Evolutionary conservation across 2,113 vertebrate species (phyloP).

Genomic region (Nipponia nippon): DNA sequence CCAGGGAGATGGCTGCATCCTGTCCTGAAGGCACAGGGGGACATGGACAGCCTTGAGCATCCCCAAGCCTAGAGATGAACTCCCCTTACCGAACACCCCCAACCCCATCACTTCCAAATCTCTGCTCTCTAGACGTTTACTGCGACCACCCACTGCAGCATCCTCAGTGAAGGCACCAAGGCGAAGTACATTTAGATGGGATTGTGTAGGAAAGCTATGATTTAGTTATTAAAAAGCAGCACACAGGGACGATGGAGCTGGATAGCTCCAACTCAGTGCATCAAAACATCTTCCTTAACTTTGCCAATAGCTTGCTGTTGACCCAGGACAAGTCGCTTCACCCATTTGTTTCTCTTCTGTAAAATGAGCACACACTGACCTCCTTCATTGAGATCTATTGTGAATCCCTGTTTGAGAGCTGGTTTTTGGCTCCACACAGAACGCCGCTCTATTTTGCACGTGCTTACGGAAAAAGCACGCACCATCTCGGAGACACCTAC

Average conservation of each 20-base stretch:
- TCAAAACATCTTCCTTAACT: neutral
- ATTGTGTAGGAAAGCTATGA: neutral
- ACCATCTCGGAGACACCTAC: neutral
- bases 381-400: fast-evolving
- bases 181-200: fast-evolving
- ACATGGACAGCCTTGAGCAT: fast-evolving
- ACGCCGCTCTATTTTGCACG: fast-evolving
- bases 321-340: neutral
- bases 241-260: neutral
- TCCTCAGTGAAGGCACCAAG: neutral
- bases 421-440: fast-evolving
- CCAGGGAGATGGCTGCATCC: too few relatives aligned
- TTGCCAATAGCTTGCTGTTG: neutral
- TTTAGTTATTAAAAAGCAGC: neutral
- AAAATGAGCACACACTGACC: fast-evolving
- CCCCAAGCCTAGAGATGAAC: neutral
- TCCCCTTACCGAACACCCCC: neutral
- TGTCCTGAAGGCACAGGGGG: neutral
- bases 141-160: fast-evolving
- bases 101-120: neutral
- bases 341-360: neutral
- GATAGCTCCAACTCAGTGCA: neutral
- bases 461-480: neutral
- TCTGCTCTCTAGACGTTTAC: neutral
- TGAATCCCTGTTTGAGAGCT: neutral